These are phyloP conservation scores for Neoarius graeffei DNA, from an alignment of 2,113 vertebrate genomes.

Conservation along the genomic window DNA sequence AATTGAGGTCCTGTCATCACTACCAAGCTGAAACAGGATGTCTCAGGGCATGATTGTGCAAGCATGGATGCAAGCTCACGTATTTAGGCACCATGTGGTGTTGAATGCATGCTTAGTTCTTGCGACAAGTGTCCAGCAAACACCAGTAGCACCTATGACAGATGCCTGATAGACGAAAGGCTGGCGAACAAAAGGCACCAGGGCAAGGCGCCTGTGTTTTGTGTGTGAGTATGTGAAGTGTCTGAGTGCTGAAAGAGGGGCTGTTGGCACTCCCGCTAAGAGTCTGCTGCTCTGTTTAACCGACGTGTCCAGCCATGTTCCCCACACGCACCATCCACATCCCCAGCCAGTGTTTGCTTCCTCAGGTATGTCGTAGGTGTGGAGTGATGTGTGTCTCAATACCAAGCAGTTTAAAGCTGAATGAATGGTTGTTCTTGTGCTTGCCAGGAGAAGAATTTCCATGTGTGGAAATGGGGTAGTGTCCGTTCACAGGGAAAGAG, in stretches of 20 bases:
- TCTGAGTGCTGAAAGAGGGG: conserved; percentile 76
- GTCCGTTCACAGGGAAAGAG: conserved; percentile 14
- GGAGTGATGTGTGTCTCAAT: conserved; percentile 80
- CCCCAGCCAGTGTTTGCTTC: conserved; percentile 73
- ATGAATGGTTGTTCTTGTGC: conserved; percentile 71
- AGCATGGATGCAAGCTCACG: conserved; percentile 49
- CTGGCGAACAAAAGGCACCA: conserved; percentile 69
- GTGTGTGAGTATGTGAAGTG: conserved; percentile 50
- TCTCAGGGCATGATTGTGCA: conserved; percentile 32
- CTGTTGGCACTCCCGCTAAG: conserved; percentile 73
- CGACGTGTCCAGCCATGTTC: conserved; percentile 80
- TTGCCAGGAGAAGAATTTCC: conserved; percentile 60
- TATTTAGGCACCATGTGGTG: not conserved
- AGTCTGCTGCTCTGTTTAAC: conserved; percentile 72
- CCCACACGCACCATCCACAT: conserved; percentile 69
- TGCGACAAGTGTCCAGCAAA: conserved; percentile 54
- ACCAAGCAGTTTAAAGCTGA: conserved; percentile 75
- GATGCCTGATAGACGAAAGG: conserved; percentile 59
- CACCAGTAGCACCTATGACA: conserved; percentile 62
- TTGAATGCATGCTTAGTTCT: conserved; percentile 5
- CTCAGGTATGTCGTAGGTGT: conserved; percentile 82
- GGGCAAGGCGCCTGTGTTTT: conserved; percentile 66
- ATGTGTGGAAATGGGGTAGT: conserved; percentile 40
- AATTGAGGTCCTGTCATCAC: conserved; percentile 58
- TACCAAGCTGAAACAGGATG: conserved; percentile 53